Conservation (phyloP, 2,888 invertebrate species). For the Dysmachus trigonus region DNA sequence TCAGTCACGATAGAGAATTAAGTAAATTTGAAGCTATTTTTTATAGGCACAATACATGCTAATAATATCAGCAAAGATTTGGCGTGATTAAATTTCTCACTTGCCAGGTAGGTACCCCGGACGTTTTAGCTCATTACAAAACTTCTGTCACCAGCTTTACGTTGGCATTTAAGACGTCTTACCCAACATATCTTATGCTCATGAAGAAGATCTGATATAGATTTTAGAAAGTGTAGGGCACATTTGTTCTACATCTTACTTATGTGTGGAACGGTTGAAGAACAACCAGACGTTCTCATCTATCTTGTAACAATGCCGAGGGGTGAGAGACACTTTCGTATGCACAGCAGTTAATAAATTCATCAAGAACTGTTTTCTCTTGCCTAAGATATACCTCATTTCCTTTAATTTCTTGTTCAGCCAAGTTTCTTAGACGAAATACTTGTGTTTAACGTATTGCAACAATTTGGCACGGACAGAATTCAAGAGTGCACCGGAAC, state of each 20-base stretch:
- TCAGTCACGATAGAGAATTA: background rate
- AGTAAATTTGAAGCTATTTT: background rate
- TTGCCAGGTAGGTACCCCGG: background rate
- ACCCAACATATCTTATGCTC: background rate
- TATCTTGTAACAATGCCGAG: slow-evolving; percentile 2
- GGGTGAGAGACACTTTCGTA: background rate
- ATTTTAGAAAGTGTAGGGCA: background rate
- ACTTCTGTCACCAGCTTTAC: background rate
- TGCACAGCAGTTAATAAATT: background rate
- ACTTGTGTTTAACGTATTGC: slow-evolving; percentile 10
- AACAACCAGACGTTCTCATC: background rate
- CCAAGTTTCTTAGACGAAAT: background rate
- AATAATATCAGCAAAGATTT: background rate
- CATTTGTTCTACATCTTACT: background rate
- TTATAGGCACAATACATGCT: background rate
- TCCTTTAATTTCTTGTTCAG: slow-evolving; percentile 26
- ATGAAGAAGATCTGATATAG: background rate
- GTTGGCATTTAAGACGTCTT: background rate
- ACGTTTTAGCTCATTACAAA: background rate
- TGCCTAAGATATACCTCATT: slow-evolving; percentile 6
- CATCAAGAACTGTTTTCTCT: background rate
- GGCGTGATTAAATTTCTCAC: background rate
- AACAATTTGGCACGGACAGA: slow-evolving; percentile 8
- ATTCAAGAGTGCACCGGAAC: background rate
- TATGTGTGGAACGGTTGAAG: background rate